Percentiles rank a stretch among this genome's conserved stretches.
These are phyloP conservation scores for Thripadectes ignobilis DNA, from an alignment of 2,797 vertebrate genomes.

Conservation along the genomic window DNA sequence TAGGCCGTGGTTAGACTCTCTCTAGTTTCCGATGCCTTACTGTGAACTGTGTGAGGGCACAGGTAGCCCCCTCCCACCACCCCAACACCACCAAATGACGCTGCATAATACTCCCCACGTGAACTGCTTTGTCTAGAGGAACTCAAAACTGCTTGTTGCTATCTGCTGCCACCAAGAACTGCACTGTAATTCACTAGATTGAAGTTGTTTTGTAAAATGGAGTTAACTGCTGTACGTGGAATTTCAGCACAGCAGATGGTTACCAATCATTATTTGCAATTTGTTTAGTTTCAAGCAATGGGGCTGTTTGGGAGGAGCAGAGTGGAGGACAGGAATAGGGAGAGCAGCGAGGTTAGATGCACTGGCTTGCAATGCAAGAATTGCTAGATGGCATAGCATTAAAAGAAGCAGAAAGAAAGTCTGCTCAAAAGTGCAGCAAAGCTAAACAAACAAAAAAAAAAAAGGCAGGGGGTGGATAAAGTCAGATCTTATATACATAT, in stretches of 20 bases:
- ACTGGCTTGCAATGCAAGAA: neutral
- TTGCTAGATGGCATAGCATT: slow-evolving; percentile 10
- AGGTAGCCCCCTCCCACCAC: neutral
- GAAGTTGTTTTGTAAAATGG: slow-evolving; percentile 79
- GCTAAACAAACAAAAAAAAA: neutral
- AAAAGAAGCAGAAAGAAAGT: neutral
- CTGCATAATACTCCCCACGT: slow-evolving; percentile 13
- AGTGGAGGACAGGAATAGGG: slow-evolving; percentile 18
- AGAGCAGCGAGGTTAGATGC: slow-evolving; percentile 31
- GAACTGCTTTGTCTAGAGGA: slow-evolving; percentile 69
- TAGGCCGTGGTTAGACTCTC: neutral
- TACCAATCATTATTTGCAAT: slow-evolving; percentile 80
- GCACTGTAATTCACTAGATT: slow-evolving; percentile 75
- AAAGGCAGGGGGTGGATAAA: neutral
- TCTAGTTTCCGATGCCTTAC: slow-evolving; percentile 21
- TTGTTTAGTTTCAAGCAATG: slow-evolving; percentile 74
- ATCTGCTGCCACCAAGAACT: slow-evolving; percentile 71
- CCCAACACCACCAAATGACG: slow-evolving; percentile 9
- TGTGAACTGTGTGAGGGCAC: neutral
- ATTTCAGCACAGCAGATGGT: slow-evolving; percentile 80
- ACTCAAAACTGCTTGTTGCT: slow-evolving; percentile 69
- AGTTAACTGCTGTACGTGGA: slow-evolving; percentile 79
- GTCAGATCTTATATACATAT: neutral
- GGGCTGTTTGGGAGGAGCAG: slow-evolving; percentile 55
- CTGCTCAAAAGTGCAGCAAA: neutral